phyloP scores from a whole-genome alignment of 2,888 invertebrate genomes.

The Epinotia bilunana region DNA sequence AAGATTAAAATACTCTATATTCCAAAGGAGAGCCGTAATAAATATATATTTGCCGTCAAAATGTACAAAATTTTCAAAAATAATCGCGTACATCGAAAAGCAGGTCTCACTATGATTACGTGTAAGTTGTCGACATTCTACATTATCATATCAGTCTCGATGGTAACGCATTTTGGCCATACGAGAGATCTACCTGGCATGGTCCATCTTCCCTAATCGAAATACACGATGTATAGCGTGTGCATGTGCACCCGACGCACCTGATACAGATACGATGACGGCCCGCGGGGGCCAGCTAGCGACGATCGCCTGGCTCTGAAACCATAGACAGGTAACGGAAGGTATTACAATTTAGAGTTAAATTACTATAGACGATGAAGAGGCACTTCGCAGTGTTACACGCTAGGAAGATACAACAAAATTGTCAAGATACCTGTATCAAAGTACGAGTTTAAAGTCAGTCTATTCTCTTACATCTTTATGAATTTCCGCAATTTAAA shows the following conservation, averaged over 20 bases:
- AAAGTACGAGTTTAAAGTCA: slow-evolving; percentile 79
- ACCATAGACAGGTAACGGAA: slow-evolving; percentile 46
- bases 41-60: slow-evolving; percentile 76
- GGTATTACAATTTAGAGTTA: slow-evolving; percentile 43
- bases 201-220: slow-evolving; percentile 63
- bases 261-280: slow-evolving; percentile 74
- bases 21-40: slow-evolving; percentile 82
- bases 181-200: slow-evolving; percentile 76
- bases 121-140: slow-evolving; percentile 77
- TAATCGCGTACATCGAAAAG: slow-evolving; percentile 76
- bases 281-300: neutral
- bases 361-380: slow-evolving; percentile 40
- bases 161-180: slow-evolving; percentile 82
- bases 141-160: slow-evolving; percentile 83
- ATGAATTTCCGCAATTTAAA: slow-evolving; percentile 78
- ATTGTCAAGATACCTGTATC: slow-evolving; percentile 78
- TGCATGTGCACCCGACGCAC: slow-evolving; percentile 61
- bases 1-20: slow-evolving; percentile 73
- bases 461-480: slow-evolving; percentile 76
- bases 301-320: slow-evolving; percentile 1
- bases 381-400: slow-evolving; percentile 43
- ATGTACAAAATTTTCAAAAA: slow-evolving; percentile 76
- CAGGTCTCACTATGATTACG: slow-evolving; percentile 79
- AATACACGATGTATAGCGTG: slow-evolving; percentile 63
- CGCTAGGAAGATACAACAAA: slow-evolving; percentile 58